phyloP scores from a whole-genome alignment of 2,797 vertebrate genomes.

The Anolis apletophallus region DNA sequence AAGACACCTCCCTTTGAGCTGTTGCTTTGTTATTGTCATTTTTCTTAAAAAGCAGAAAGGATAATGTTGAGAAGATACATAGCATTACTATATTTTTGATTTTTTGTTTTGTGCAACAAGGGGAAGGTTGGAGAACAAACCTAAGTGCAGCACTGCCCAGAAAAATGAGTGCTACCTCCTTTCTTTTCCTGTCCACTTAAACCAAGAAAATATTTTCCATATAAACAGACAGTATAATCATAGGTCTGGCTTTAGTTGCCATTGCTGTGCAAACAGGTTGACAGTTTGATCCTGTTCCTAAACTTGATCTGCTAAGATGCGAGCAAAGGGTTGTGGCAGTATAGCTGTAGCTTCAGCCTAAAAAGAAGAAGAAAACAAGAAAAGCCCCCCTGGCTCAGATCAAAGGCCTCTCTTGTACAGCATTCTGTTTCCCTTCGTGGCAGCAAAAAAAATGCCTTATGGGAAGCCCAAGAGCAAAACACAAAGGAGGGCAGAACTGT shows the following conservation, averaged over 20 bases:
- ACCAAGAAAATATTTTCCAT: not conserved
- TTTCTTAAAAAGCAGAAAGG: not conserved
- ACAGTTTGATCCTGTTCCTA: not conserved
- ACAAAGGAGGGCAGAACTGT: not conserved
- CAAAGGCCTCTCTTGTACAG: not conserved
- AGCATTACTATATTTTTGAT: not conserved
- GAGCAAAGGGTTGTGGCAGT: not conserved
- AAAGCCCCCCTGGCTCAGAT: no score
- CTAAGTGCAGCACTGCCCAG: not conserved
- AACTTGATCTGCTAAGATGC: not conserved
- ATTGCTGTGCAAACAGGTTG: not conserved
- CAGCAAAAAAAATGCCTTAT: not conserved
- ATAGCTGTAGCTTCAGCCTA: not conserved
- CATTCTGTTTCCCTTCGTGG: not conserved
- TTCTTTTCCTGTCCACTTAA: not conserved
- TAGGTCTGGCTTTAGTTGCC: not conserved
- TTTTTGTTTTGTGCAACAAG: not conserved
- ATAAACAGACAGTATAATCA: not conserved
- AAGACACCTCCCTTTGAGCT: not conserved
- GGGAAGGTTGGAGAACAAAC: not conserved
- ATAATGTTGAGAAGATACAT: not conserved
- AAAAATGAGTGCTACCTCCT: not conserved
- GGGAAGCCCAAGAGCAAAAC: not conserved
- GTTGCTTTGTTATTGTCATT: not conserved
- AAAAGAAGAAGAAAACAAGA: not conserved